Evolutionary conservation across 2,797 vertebrate species (phyloP).

Genomic region (Alcedo quadribrachys): DNA sequence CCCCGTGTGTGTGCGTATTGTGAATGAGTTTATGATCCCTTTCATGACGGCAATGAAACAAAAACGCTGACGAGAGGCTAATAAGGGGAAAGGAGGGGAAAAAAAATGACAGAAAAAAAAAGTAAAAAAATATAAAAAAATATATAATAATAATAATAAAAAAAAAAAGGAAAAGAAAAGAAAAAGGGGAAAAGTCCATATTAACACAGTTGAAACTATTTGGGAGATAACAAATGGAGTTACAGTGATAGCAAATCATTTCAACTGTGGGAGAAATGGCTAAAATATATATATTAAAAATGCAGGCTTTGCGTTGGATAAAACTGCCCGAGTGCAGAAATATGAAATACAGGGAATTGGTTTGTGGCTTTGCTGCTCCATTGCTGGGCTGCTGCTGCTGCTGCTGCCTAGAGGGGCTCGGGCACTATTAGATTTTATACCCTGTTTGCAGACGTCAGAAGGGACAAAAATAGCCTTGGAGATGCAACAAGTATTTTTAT

Average conservation of each 20-base stretch:
- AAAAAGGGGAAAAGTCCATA: constrained; percentile 61
- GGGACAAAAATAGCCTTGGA: background rate
- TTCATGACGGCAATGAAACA: constrained; percentile 99
- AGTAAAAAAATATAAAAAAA: no score
- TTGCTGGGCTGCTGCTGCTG: background rate
- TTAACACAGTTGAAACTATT: constrained; percentile 85
- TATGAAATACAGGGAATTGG: background rate
- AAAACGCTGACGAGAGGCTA: constrained; percentile 92
- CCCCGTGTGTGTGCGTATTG: constrained; percentile 93
- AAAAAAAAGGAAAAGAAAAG: no score
- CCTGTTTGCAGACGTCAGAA: background rate
- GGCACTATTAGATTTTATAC: background rate
- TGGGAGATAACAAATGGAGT: constrained; percentile 83
- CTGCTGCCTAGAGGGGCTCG: background rate
- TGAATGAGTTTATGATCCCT: constrained; percentile 99
- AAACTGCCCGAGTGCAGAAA: background rate
- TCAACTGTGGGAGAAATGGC: constrained; percentile 63
- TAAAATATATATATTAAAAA: constrained; percentile 27
- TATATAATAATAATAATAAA: no score
- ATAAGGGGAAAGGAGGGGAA: constrained; percentile 78
- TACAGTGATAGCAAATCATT: constrained; percentile 78
- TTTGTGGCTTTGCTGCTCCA: background rate
- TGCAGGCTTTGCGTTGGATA: constrained; percentile 27
- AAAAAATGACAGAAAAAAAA: no score
- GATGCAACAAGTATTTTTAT: constrained; percentile 59